Evolutionary conservation across 2,113 vertebrate genomes (phyloP), one percentile per base, ranked within the genome.

Genomic region (Helogale parvula): DNA sequence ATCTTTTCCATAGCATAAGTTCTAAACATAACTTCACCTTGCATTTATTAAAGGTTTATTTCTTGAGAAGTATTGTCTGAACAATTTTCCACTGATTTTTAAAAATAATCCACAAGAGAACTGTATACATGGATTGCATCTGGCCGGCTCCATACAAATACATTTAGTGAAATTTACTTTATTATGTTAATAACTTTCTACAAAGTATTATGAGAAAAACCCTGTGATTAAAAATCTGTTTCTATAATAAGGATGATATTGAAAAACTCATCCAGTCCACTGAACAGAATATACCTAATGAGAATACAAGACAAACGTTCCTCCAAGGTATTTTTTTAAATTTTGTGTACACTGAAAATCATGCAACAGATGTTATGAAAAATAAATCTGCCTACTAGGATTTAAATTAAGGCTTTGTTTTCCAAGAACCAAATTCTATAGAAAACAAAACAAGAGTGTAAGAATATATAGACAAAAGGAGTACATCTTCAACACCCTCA

Each of bases 321-420:
- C 27, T 69, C 12, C 38, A 60, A 8, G n/a, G 8, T 50, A 63
- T 88, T 65, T 85, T 74, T 13, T 19, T 77, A 90, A 90, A 31
- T 74, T 95, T 84, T 84, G 69, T 82, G 15, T 50, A 74, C 12
- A 54, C 13, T 93, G 35, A 92, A 96, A 71, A 31, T 57, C 45
- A 94, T 21, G 45, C 7, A 92, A 38, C 71, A 97, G 71, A 96
- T 72, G 63, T 38, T 66, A 16, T 84, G 8, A 23, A 84, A 97
- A 95, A 81, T 60, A 93, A 66, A n/a, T 9, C 1, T 65, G 5
- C 31, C 80, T 52, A 60, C 2, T 69, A 85, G 38, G 92, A 89
- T 81, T 66, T 66, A 90, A 95, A 90, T 77, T 86, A 84, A 65
- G 33, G 12, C 27, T 85, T 57, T 90, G 50, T 87, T 72, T 66